Base-by-base conservation (phyloP, 2,888 invertebrate species). In the Acrobasis suavella region DNA sequence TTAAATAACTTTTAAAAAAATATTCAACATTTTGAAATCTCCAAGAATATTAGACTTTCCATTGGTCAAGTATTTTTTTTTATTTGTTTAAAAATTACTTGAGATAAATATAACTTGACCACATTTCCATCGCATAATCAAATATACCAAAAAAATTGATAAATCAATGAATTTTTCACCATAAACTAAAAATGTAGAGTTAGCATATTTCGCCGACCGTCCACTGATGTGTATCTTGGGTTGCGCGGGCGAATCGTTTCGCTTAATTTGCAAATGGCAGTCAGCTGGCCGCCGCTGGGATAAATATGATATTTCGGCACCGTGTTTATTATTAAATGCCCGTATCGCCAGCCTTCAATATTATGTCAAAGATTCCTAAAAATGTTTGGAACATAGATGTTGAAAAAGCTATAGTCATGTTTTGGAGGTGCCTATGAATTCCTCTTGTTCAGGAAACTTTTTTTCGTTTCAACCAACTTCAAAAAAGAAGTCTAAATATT, bases 231-330 rank as follows among this genome's bases (percentile, higher is more conserved):
- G 62, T 60, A 63, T 64, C 59, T 14, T 15, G 39, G 32, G 3
- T 60, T 56, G 66, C 67, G 64, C 65, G 58, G 51, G 65, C 66
- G 66, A 65, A 63, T 42, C 63, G 58, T 37, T 46, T 22, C 63
- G 61, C 55, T 54, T 67, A 67, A 67, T 66, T 66, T 64, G 67
- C 66, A 62, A 58, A 58, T 62, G 59, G 63, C 62, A 64, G 69
- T 64, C 65, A 68, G 65, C 67, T 67, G 65, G 64, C 66, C 64
- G 67, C 67, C 58, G 54, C 52, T 32, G 54, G 17, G 54, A 39
- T 51, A 60, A 60, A 51, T 50, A 51, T 51, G 38, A 56, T 56
- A 56, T 56, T 56, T 56, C 42, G 56, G 42, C 56, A 42, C 56
- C 42, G 42, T 42, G 17, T 17, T 9, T 22, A 17, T 46, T 39